Evolutionary conservation across 2,797 vertebrate species (phyloP).

Genomic region (Chaetodon trifasciatus): DNA sequence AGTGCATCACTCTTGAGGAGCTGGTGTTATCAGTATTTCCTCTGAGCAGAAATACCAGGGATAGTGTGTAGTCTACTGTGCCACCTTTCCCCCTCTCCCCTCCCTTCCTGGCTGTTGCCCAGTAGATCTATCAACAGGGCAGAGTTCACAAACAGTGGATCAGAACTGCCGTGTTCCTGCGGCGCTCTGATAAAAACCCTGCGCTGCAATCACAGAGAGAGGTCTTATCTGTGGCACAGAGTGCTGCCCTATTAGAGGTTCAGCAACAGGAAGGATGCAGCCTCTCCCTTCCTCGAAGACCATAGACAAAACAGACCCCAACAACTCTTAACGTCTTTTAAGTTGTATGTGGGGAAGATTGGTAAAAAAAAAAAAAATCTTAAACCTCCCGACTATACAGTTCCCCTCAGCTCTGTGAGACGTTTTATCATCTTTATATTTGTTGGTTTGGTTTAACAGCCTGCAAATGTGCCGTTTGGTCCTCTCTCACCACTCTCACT

Average conservation of each 20-base stretch:
- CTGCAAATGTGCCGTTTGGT: background rate
- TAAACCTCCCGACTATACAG: background rate
- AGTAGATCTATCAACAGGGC: constrained; percentile 68
- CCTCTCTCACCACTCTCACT: background rate
- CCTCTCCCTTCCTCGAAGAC: constrained; percentile 78
- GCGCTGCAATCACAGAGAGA: constrained; percentile 55
- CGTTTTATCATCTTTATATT: background rate
- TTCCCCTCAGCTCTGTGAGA: background rate
- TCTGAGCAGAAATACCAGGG: constrained; percentile 48
- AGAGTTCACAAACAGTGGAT: constrained; percentile 67
- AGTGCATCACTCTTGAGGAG: constrained; percentile 1
- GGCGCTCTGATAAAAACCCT: constrained; percentile 59
- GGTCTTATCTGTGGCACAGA: constrained; percentile 66
- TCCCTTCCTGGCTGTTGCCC: constrained; percentile 60
- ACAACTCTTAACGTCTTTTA: constrained; percentile 28
- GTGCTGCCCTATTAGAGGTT: constrained; percentile 57
- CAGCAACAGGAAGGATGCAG: constrained; percentile 76
- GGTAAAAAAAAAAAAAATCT: background rate
- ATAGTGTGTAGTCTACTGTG: constrained; percentile 16
- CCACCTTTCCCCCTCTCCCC: constrained; percentile 19
- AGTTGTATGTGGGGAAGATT: constrained; percentile 20
- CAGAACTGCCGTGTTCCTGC: constrained; percentile 57
- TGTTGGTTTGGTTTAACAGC: background rate
- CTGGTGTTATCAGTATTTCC: constrained; percentile 56
- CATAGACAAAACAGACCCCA: constrained; percentile 69